Conservation (phyloP, 2,797 vertebrate genomes). For the Megalops cyprinoides region DNA sequence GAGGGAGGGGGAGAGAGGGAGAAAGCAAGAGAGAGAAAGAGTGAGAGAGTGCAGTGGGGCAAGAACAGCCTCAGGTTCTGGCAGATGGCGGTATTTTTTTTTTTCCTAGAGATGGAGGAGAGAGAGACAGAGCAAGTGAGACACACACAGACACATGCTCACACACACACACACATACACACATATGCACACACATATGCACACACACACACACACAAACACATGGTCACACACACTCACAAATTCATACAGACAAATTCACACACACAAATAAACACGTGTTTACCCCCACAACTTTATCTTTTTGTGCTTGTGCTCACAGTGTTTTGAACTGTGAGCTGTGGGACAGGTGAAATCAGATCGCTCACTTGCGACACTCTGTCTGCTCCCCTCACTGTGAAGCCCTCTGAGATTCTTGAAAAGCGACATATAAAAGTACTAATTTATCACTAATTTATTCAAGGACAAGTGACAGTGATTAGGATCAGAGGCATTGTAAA, state of each 20-base stretch:
- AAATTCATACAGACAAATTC: not conserved
- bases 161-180: conserved; percentile 44
- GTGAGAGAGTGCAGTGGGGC: conserved; percentile 77
- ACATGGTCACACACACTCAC: conserved; percentile 14
- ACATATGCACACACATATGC: conserved; percentile 27
- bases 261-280: conserved; percentile 14
- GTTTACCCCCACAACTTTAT: too few species aligned
- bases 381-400: too few species aligned
- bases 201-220: conserved; percentile 24
- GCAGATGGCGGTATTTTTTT: conserved; percentile 72
- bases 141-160: conserved; percentile 48
- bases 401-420: too few species aligned
- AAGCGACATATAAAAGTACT: too few species aligned
- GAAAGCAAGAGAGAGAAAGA: conserved; percentile 47
- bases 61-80: conserved; percentile 78
- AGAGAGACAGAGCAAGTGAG: conserved; percentile 14
- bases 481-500: too few species aligned
- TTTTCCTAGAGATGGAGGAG: conserved; percentile 26
- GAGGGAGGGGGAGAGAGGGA: conserved; percentile 10
- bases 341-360: too few species aligned
- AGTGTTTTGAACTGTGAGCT: too few species aligned
- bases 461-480: too few species aligned
- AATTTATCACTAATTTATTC: too few species aligned
- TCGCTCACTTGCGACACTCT: too few species aligned
- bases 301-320: too few species aligned